Evolutionary conservation across 2,797 vertebrate species (phyloP), one percentile per base, ranked within the genome.

Genomic region (Gymnoscopelus microlampas): DNA sequence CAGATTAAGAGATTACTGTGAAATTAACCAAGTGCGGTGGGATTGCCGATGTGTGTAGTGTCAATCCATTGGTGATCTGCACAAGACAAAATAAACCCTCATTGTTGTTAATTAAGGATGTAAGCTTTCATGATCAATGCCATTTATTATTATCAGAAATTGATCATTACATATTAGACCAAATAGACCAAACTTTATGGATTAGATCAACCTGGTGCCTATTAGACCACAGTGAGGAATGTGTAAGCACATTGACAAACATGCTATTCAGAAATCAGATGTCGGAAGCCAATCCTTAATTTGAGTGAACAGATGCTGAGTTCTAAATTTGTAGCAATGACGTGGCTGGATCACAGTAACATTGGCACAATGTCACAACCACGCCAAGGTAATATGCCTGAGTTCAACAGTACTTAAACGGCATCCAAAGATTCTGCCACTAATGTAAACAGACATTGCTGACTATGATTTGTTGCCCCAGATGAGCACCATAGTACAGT

Each of bases 1-100:
- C 83, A 91, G 92, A 93, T 93, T 93, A 93, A 92, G 90, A 88
- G 93, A 93, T 95, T 94, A 93, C 79, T 77, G 79, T 82, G 84
- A 90, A 91, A 92, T 91, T 85, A 87, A 90, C 86, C 86, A 83
- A 89, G 67, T 76, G 83, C 85, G 84, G 76, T 60, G 73, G 82
- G 76, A 81, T 78, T 78, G 76, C 78, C 77, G 82, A 82, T 68
- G 64, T 73, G 71, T 71, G 79, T 71, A 82, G 77, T 60, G 62
- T 59, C 58, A 60, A 57, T 14, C 59, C 51, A 70, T 9, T 24
- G 62, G 39, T 44, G 8, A 44, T 74, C 68, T 11, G 71, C 49
- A 75, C 77, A 81, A 60, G 32, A 49, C 9, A 57, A 49, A 57
- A 62, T 63, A 59, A 13, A 58, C 49, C 44, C 3, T 3, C 14